phyloP scores from a whole-genome alignment of 53 echinoderm and acorn worm genomes.

The Antedon mediterranea region DNA sequence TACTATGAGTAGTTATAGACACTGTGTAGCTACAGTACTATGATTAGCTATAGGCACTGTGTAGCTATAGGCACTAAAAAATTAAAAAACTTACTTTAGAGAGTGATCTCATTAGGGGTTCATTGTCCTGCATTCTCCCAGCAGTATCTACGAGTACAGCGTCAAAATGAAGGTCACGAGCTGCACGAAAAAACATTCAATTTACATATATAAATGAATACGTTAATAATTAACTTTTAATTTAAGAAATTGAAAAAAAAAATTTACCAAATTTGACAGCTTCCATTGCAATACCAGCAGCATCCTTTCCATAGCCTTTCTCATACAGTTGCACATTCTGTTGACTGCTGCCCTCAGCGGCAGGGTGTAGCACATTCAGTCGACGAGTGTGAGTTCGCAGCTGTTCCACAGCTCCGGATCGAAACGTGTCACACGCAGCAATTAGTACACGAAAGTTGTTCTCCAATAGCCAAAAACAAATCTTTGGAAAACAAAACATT shows the following conservation, averaged over 20 bases:
- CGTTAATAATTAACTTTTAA: no score
- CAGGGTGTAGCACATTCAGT: slow-evolving; percentile 87
- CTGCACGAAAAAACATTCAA: slow-evolving; percentile 18
- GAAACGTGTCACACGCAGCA: slow-evolving; percentile 96
- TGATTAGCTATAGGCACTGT: no score
- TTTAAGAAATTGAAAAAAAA: no score
- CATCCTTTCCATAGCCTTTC: slow-evolving; percentile 96
- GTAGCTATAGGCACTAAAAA: no score
- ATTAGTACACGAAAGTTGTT: slow-evolving; percentile 89
- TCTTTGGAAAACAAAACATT: slow-evolving; percentile 26
- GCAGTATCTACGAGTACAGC: slow-evolving; percentile 91
- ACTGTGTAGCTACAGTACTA: no score
- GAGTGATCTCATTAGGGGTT: slow-evolving; percentile 94
- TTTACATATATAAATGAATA: no score
- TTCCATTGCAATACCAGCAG: slow-evolving; percentile 94
- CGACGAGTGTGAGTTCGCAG: slow-evolving; percentile 86
- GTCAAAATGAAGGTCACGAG: slow-evolving; percentile 77
- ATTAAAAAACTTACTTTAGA: slow-evolving; percentile 76
- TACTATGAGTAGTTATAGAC: no score
- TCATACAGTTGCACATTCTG: slow-evolving; percentile 71
- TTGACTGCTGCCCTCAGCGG: slow-evolving; percentile 42
- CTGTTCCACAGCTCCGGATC: slow-evolving; percentile 95
- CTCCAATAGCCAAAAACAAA: slow-evolving; percentile 97
- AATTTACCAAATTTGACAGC: slow-evolving; percentile 83
- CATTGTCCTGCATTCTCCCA: slow-evolving; percentile 93